These are phyloP conservation scores for Siniperca undulata DNA, from an alignment of 2,797 vertebrate genomes.

Conservation along the genomic window DNA sequence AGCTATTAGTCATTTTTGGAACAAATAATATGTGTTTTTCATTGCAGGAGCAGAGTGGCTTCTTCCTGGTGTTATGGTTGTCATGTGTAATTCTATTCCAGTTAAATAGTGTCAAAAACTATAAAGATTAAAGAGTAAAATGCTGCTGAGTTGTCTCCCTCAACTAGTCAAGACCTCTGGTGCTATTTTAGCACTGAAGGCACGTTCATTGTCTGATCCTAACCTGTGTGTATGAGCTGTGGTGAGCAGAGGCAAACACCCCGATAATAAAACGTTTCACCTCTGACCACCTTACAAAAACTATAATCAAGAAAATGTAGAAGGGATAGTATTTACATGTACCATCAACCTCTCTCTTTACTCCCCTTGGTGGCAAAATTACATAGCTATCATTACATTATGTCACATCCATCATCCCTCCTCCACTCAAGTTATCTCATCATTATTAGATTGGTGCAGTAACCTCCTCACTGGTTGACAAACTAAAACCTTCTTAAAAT, in stretches of 20 bases:
- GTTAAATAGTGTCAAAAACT: slow-evolving; percentile 76
- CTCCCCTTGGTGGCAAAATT: slow-evolving; percentile 73
- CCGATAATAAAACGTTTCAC: slow-evolving; percentile 60
- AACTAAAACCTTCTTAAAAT: slow-evolving; percentile 74
- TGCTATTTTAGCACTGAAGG: slow-evolving; percentile 52
- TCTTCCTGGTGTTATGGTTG: slow-evolving; percentile 71
- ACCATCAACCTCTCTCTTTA: slow-evolving; percentile 68
- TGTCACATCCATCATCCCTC: slow-evolving; percentile 84
- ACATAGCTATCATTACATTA: slow-evolving; percentile 79
- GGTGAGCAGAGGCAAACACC: slow-evolving; percentile 38
- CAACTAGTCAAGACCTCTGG: slow-evolving; percentile 62
- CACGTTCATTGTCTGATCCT: slow-evolving; percentile 52
- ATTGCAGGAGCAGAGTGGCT: slow-evolving; percentile 66
- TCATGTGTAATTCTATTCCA: slow-evolving; percentile 76
- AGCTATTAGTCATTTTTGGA: slow-evolving; percentile 88
- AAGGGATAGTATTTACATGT: slow-evolving; percentile 72
- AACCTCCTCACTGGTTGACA: slow-evolving; percentile 76
- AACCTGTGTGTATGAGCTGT: slow-evolving; percentile 32
- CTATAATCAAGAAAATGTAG: slow-evolving; percentile 55
- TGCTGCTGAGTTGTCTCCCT: slow-evolving; percentile 62
- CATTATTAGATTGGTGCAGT: slow-evolving; percentile 82
- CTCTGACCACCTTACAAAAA: slow-evolving; percentile 61
- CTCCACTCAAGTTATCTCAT: slow-evolving; percentile 82
- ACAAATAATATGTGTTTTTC: slow-evolving; percentile 86
- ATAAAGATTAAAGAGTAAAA: slow-evolving; percentile 74